Evolutionary conservation across 2,113 vertebrate genomes (phyloP), one percentile per base, ranked within the genome.

Genomic region (Chlamydotis undulata): DNA sequence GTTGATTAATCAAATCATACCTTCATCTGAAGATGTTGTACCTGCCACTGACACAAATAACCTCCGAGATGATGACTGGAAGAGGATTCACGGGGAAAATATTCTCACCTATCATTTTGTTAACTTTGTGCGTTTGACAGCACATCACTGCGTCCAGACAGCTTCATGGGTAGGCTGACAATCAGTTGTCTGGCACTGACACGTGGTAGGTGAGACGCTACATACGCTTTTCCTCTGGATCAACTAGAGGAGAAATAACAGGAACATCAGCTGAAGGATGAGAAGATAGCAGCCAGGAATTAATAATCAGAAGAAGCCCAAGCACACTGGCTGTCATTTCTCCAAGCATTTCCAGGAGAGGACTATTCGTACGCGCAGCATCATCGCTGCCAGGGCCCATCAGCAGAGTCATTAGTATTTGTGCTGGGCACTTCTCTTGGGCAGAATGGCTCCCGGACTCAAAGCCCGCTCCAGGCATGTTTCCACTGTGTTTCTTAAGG

Each of bases 131-230:
- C n/a, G 1, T 79, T 90, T 96, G 94, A 94, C 94, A 96, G 95
- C 83, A 43, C 80, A 71, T 94, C 92, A n/a, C 23, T 2, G 39
- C 0, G 69, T 89, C 92, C 93, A 92, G 90, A 94, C 83, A 75
- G 83, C n/a, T 92, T 70, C 73, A 52, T 0, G 7, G 86, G 80
- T 25, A 89, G 92, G 86, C 86, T 96, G 95, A 89, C 89, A 90
- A 78, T 94, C 92, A 89, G 80, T 90, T 96, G 95, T 87, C 91
- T 96, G 90, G 78, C 69, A 6, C 68, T 92, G 89, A 87, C 83
- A 64, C 14, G 2, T 33, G 43, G 85, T 43, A 86, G 86, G 92
- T 71, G 91, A 94, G 89, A 81, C 1, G 9, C 64, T 31, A 35
- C 73, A 29, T 65, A 65, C 5, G 21, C 45, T 57, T 41, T 39